Percentiles rank a stretch among this genome's conserved stretches.
phyloP scores from a whole-genome alignment of 2,888 invertebrate species.

The Drosophila subquinaria region DNA sequence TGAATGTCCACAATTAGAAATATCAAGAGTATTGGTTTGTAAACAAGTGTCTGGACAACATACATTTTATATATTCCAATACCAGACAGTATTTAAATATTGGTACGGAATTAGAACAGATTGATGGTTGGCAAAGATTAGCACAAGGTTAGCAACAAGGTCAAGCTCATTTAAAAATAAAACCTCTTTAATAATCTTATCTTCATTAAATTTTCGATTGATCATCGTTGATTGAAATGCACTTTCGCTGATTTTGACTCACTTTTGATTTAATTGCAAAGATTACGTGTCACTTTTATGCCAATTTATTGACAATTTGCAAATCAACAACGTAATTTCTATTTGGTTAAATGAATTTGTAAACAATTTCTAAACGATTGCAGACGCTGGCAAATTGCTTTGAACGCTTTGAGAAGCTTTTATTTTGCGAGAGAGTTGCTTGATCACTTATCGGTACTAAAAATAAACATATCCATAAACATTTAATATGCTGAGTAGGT shows the following conservation, averaged over 20 bases:
- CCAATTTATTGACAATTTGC: constrained; percentile 4
- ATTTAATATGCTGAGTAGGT: constrained; percentile 1
- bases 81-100: constrained; percentile 20
- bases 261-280: constrained; percentile 38
- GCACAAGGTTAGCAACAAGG: neutral
- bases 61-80: neutral
- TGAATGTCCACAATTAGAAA: constrained; percentile 8
- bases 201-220: neutral
- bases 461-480: constrained; percentile 16
- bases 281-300: constrained; percentile 27
- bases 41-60: constrained; percentile 53
- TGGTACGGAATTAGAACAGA: constrained; percentile 5
- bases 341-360: constrained; percentile 10
- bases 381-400: neutral
- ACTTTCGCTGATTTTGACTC: constrained; percentile 24
- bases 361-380: constrained; percentile 44
- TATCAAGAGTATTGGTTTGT: constrained; percentile 41
- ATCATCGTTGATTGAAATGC: neutral
- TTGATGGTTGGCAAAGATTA: neutral
- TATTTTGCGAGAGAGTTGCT: neutral
- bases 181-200: neutral
- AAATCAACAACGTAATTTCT: constrained; percentile 20
- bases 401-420: constrained; percentile 16
- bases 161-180: neutral
- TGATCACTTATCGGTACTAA: neutral